A percentile compares a stretch with the other conserved stretches of the same genome.
These are phyloP conservation scores for Diglossa cyanea DNA, from an alignment of 2,797 vertebrate species.

Conservation along the genomic window DNA sequence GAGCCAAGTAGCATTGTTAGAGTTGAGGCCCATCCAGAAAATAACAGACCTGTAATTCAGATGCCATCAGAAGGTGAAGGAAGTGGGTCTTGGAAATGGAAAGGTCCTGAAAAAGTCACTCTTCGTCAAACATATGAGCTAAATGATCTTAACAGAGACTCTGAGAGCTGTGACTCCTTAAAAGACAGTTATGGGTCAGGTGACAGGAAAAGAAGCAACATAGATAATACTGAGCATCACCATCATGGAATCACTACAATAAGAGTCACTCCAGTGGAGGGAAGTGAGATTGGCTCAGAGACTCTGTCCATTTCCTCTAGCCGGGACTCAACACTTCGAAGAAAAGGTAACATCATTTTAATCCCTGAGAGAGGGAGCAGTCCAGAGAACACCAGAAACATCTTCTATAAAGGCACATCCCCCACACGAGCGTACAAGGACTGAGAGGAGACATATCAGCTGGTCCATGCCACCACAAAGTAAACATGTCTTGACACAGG, in stretches of 20 bases:
- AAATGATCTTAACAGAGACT: slow-evolving; percentile 93
- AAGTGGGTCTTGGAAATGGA: slow-evolving; percentile 95
- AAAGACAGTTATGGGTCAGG: slow-evolving; percentile 85
- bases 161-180: slow-evolving; percentile 88
- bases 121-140: slow-evolving; percentile 91
- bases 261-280: slow-evolving; percentile 91
- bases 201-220: slow-evolving; percentile 87
- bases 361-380: slow-evolving; percentile 94
- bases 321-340: slow-evolving; percentile 89
- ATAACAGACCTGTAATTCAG: slow-evolving; percentile 87
- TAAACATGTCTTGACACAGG: slow-evolving; percentile 49
- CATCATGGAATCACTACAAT: slow-evolving; percentile 90
- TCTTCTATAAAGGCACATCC: slow-evolving; percentile 98
- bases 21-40: slow-evolving; percentile 94
- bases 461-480: slow-evolving; percentile 9
- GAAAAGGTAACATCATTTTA: slow-evolving; percentile 92
- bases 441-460: slow-evolving; percentile 63
- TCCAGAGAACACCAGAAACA: slow-evolving; percentile 91
- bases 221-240: slow-evolving; percentile 80
- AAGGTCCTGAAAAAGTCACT: slow-evolving; percentile 86
- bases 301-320: slow-evolving; percentile 89
- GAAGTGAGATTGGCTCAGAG: slow-evolving; percentile 84
- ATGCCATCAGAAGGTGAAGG: slow-evolving; percentile 88
- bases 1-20: slow-evolving; percentile 87
- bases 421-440: slow-evolving; percentile 89